phyloP scores from a whole-genome alignment of 2,797 vertebrate genomes.

The Iguana delicatissima region DNA sequence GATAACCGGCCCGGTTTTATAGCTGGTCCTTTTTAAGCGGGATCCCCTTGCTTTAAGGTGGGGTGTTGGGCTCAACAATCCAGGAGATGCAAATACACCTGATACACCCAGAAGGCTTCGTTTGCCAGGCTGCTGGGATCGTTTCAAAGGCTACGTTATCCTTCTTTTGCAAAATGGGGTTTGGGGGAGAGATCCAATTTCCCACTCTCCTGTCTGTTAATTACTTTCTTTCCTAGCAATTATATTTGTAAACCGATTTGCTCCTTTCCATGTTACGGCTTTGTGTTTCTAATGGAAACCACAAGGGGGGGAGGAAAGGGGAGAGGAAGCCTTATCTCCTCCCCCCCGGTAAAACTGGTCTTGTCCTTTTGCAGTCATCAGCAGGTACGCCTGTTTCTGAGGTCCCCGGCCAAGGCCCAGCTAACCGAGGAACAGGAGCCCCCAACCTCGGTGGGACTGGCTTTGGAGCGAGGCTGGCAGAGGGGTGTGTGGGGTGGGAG shows the following conservation, averaged over 20 bases:
- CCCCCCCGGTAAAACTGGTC: neutral
- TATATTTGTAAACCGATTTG: conserved; percentile 63
- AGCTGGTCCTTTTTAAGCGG: conserved; percentile 80
- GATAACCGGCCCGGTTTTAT: conserved; percentile 76
- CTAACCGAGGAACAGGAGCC: too few relatives aligned
- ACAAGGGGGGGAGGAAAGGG: conserved; percentile 49
- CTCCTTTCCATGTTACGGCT: conserved; percentile 64
- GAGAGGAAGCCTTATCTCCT: conserved; percentile 30
- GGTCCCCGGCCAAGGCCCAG: neutral
- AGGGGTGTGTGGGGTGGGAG: neutral
- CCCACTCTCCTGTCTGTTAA: conserved; percentile 61
- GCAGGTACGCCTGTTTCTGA: neutral
- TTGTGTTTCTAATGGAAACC: conserved; percentile 77
- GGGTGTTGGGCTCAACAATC: conserved; percentile 16
- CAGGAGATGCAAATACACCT: too few relatives aligned
- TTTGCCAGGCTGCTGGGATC: conserved; percentile 67
- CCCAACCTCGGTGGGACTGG: neutral
- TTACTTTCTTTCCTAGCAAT: conserved; percentile 70
- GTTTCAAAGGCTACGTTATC: conserved; percentile 62
- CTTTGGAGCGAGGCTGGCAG: neutral
- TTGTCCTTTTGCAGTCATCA: neutral
- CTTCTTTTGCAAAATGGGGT: conserved; percentile 59
- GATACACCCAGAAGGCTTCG: too few relatives aligned
- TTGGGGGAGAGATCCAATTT: conserved; percentile 42
- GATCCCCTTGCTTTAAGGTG: conserved; percentile 82